These are phyloP conservation scores for Sciurus carolinensis DNA, from an alignment of 2,797 vertebrate genomes.

Conservation along the genomic window DNA sequence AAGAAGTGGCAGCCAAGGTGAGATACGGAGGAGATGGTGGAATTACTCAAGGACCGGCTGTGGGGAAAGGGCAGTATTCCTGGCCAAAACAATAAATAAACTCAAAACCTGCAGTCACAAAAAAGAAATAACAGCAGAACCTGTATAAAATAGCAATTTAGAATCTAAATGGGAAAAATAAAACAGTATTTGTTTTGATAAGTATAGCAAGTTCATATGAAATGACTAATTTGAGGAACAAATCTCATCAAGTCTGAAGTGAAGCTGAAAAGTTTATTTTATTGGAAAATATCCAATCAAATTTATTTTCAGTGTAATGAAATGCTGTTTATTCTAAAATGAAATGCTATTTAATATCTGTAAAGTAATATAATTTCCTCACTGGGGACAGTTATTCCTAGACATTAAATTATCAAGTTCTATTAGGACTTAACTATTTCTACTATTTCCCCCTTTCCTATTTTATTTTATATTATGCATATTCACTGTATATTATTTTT, in stretches of 20 bases:
- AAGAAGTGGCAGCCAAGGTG: not conserved
- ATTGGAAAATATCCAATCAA: not conserved
- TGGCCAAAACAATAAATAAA: not conserved
- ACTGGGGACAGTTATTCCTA: not conserved
- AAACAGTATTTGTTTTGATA: not conserved
- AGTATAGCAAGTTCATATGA: not conserved
- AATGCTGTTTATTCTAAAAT: not conserved
- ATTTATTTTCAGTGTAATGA: not conserved
- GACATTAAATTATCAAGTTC: not conserved
- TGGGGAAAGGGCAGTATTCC: not conserved
- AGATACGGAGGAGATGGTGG: not conserved
- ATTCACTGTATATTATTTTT: not conserved
- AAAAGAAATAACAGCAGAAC: not conserved
- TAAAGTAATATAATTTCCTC: not conserved
- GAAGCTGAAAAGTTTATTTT: not conserved
- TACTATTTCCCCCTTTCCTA: not conserved
- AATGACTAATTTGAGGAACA: not conserved
- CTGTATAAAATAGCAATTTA: not conserved
- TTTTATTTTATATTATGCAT: not conserved
- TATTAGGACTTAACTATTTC: not conserved
- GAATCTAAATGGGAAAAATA: not conserved
- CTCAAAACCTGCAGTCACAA: fast-evolving
- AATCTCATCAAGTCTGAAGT: not conserved
- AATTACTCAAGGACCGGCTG: not conserved
- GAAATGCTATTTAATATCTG: not conserved